Evolutionary conservation across 2,888 invertebrate species (phyloP).

Genomic region (Luffia ferchaultella): DNA sequence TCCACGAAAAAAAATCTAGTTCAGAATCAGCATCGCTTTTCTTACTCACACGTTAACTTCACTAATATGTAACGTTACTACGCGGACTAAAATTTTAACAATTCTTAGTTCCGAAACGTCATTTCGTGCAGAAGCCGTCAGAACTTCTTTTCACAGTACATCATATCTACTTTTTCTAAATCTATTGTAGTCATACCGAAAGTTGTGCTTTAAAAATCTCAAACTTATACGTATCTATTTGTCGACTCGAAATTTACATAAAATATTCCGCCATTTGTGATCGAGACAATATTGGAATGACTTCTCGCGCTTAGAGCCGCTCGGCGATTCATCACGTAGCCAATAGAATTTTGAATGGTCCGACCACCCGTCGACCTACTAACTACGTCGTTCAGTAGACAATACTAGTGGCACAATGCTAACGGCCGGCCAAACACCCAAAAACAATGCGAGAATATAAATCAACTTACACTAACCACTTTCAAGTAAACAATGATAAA

Average conservation of each 20-base stretch:
- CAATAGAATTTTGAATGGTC: conserved; percentile 56
- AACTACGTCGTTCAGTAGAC: conserved; percentile 58
- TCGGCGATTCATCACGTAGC: conserved; percentile 21
- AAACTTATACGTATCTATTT: not conserved
- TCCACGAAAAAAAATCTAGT: too few relatives aligned
- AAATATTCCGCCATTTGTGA: not conserved
- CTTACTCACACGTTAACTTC: too few relatives aligned
- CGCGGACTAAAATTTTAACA: too few relatives aligned
- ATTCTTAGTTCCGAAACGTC: too few relatives aligned
- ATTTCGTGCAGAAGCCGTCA: too few relatives aligned
- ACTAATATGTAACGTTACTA: too few relatives aligned
- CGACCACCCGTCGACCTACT: conserved; percentile 61
- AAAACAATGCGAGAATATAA: not conserved
- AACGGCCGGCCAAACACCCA: conserved; percentile 31
- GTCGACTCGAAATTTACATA: not conserved
- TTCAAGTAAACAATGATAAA: not conserved
- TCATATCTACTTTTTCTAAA: too few relatives aligned
- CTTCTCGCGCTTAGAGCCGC: not conserved
- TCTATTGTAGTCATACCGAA: too few relatives aligned
- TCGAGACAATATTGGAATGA: not conserved
- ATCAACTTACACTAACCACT: not conserved
- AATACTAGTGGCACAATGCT: conserved; percentile 57
- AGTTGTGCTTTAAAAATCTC: too few relatives aligned
- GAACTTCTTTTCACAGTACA: too few relatives aligned
- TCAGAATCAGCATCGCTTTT: too few relatives aligned